A percentile compares a stretch with the other conserved stretches of the same genome.
Conservation (phyloP, 2,797 vertebrate genomes). For the Coregonus sp. region DNA sequence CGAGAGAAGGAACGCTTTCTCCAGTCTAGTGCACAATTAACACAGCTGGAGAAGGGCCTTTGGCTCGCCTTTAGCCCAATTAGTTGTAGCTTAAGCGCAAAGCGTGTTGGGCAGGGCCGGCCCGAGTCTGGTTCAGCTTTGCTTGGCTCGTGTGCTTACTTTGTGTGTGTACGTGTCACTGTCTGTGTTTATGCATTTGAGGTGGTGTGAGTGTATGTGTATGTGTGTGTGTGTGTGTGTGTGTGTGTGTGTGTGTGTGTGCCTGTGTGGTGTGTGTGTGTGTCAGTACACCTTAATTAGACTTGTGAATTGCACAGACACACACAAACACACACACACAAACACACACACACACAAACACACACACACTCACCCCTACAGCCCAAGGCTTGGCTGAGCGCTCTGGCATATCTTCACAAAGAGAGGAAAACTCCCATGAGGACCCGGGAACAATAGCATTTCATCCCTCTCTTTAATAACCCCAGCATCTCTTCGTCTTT, state of each 20-base stretch:
- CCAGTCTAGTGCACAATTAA: constrained; percentile 64
- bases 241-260: too few species aligned
- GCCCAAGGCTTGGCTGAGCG: constrained; percentile 57
- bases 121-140: constrained; percentile 70
- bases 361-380: constrained; percentile 26
- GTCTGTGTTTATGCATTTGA: too few species aligned
- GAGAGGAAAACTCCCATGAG: constrained; percentile 67
- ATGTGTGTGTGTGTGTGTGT: too few species aligned
- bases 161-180: constrained; percentile 42
- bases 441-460: constrained; percentile 65
- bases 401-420: constrained; percentile 72
- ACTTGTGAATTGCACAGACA: constrained; percentile 50
- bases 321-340: too few species aligned
- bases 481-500: too few species aligned
- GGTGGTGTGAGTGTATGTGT: too few species aligned
- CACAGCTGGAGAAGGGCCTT: constrained; percentile 70
- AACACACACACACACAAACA: constrained; percentile 10
- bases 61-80: constrained; percentile 75
- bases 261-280: too few species aligned
- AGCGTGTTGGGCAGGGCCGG: constrained; percentile 66
- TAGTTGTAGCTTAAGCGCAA: constrained; percentile 74
- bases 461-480: constrained; percentile 69
- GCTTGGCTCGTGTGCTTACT: constrained; percentile 52
- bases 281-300: constrained; percentile 77
- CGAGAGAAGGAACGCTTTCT: constrained; percentile 21